Evolutionary conservation across 1,140 invertebrate species (phyloP), one percentile per base, ranked within the genome.

Genomic region (Maniola jurtina): DNA sequence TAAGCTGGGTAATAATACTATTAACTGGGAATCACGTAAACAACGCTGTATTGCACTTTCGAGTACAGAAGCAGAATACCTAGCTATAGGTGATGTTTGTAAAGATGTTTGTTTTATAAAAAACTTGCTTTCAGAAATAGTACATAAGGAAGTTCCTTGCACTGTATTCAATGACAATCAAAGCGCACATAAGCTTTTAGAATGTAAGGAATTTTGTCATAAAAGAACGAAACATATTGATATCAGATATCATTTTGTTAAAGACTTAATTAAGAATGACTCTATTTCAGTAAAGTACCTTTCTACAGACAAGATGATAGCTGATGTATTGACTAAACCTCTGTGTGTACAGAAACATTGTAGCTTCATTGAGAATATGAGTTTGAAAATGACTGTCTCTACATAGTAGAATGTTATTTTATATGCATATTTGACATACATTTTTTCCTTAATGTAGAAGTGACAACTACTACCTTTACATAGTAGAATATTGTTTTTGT

Each of bases 11-110:
- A 47, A 45, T 45, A 60, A 60, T 45, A 60, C 58, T 60, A 33
- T 60, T 15, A 60, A 60, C 16, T 60, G 58, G 58, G 58, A 60
- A 60, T 25, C 58, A 10, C 58, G 58, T 45, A 62, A 62, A 52
- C 47, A 62, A n/a, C 16, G 40, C 52, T 62, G 34, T 62, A 35
- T 62, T 9, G 61, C 61, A 6, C 34, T 62, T 13, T 62, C 61
- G 5, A 62, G 61, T 40, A 62, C 61, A 40, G 61, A 62, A 25
- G 47, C 61, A 10, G 61, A 62, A 38, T 62, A 62, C 16, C 9
- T 62, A 14, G 48, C 47, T 36, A 50, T 62, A 15, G 36, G n/a
- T 36, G 61, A 62, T n/a, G 61, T 40, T 8, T 62, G 61, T 62
- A 62, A 54, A 54, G 61, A 62, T 11, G n/a, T 42, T 35, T 54